Evolutionary conservation across 92 coral and sea anemone species (phyloP).

Genomic region (Parazoanthus swiftii): DNA sequence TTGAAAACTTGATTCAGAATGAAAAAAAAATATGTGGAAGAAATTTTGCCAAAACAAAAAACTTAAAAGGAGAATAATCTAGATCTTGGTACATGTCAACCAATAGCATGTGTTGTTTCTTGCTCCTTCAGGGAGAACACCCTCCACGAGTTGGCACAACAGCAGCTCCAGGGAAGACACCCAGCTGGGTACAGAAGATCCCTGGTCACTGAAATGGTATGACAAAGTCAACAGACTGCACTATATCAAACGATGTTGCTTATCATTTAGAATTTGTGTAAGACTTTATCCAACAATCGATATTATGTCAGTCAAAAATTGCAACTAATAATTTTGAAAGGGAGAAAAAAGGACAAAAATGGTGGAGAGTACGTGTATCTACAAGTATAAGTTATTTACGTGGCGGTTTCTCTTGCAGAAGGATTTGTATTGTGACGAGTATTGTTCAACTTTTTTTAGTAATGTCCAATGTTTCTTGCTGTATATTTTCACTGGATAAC

Average conservation of each 20-base stretch:
- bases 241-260: too few relatives aligned
- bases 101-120: not conserved
- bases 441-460: too few relatives aligned
- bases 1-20: too few relatives aligned
- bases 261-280: too few relatives aligned
- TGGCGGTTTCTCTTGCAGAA: too few relatives aligned
- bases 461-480: not conserved
- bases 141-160: constrained; percentile 74
- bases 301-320: too few relatives aligned
- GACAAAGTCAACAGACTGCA: not conserved
- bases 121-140: constrained; percentile 86
- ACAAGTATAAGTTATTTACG: not conserved
- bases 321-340: not conserved
- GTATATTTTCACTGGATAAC: not conserved
- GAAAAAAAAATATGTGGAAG: too few relatives aligned
- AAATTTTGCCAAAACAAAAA: too few relatives aligned
- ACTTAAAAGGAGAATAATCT: not conserved
- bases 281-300: too few relatives aligned
- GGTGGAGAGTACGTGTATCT: not conserved
- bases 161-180: constrained; percentile 63
- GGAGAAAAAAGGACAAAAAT: not conserved
- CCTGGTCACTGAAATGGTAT: constrained; percentile 92
- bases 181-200: constrained; percentile 75
- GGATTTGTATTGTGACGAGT: not conserved
- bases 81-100: not conserved